Evolutionary conservation across 2,888 invertebrate genomes (phyloP), one percentile per base, ranked within the genome.

Genomic region (Plemyria rubiginata): DNA sequence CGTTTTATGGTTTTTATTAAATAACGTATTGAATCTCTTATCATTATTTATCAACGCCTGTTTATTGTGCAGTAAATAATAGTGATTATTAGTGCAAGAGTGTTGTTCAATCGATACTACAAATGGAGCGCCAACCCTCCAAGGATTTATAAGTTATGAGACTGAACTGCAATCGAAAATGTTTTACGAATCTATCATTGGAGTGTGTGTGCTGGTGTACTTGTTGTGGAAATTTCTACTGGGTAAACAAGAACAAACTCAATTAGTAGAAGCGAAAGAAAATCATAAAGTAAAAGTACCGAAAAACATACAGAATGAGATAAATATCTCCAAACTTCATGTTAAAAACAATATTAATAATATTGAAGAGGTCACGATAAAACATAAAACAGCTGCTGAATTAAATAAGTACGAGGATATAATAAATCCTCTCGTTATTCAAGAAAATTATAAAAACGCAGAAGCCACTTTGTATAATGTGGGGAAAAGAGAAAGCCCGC

Each of bases 131-230:
- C 60, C 71, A 81, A 78, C 68, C 64, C 70, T 78, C 70, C 78
- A 83, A 82, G 78, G 78, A 84, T 74, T 77, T 65, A 72, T 78
- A 74, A 73, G 73, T 74, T 80, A 84, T 88, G 85, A 85, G 84
- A 85, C 84, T 80, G 74, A 66, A 82, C 69, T 76, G 68, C 73
- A 72, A 67, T 65, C 75, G 66, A 87, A 81, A 82, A 93, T 92
- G 92, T 76, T 92, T 67, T 82, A 85, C 67, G 90, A 89, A 84
- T 74, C 86, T 51, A 72, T 92, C 15, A 81, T 92, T 68, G 89
- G 90, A 61, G 67, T 91, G 51, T 85, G 85, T 66, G 80, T 87
- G 53, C 66, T 91, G 52, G 66, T 86, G 52, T 88, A 82, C 72
- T 71, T 91, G 53, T 58, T 90, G 49, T 91, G 90, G 87, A 92